Evolutionary conservation across 2,888 invertebrate genomes (phyloP).

Genomic region (Entomobrya multifasciata): DNA sequence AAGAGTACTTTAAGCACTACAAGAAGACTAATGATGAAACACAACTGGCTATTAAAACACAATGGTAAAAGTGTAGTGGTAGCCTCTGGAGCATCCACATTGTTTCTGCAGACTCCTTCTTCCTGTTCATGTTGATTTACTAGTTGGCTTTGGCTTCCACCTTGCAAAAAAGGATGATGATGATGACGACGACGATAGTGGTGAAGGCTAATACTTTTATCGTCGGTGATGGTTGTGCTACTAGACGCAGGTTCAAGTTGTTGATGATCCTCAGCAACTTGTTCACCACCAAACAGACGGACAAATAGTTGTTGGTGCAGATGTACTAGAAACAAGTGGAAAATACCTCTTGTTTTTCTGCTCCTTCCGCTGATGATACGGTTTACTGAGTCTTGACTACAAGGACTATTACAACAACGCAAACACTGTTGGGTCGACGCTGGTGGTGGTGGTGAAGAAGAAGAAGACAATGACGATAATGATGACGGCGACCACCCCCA

Average conservation of each 20-base stretch:
- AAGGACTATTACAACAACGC: neutral
- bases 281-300: constrained; percentile 49
- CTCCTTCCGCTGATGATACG: neutral
- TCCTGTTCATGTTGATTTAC: neutral
- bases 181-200: constrained; percentile 2
- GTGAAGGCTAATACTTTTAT: neutral
- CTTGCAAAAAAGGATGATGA: neutral
- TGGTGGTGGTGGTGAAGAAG: neutral
- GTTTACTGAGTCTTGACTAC: constrained; percentile 10
- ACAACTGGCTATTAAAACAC: constrained; percentile 60
- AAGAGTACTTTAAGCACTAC: constrained; percentile 43
- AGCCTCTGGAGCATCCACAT: constrained; percentile 17
- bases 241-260: constrained; percentile 12
- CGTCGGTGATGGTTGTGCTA: neutral
- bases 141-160: neutral
- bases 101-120: neutral
- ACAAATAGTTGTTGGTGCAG: constrained; percentile 38
- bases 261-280: constrained; percentile 23
- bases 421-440: neutral
- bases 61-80: neutral
- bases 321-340: constrained; percentile 50
- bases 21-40: constrained; percentile 66
- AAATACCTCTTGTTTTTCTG: too few species aligned
- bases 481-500: constrained; percentile 8
- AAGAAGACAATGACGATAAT: too few species aligned